Percentiles rank a stretch among this genome's conserved stretches.
These are phyloP conservation scores for Phalanger gymnotis DNA, from an alignment of 2,797 vertebrate species.

Conservation along the genomic window DNA sequence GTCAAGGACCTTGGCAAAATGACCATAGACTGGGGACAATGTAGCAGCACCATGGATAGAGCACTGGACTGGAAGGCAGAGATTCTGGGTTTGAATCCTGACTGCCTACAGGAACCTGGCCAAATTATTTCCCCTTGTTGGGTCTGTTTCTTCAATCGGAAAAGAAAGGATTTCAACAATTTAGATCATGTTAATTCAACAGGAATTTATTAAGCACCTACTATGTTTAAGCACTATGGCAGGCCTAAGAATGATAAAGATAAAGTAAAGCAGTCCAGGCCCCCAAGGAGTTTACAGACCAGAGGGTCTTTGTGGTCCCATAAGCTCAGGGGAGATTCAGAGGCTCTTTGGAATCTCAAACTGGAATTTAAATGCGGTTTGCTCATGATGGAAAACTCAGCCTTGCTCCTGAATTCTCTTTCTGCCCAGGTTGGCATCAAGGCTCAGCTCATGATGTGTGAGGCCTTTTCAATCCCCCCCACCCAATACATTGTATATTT, in stretches of 20 bases:
- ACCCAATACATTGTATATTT: background rate
- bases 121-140: background rate
- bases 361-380: background rate
- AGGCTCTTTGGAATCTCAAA: background rate
- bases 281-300: background rate
- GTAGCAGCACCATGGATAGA: background rate
- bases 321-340: background rate
- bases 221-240: background rate
- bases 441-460: background rate
- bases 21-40: background rate
- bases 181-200: background rate
- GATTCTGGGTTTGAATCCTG: background rate
- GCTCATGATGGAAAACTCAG: background rate
- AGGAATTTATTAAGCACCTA: background rate
- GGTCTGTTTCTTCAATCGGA: background rate
- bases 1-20: background rate
- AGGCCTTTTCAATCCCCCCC: background rate
- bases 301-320: background rate
- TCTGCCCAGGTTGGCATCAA: background rate
- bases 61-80: background rate
- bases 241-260: background rate
- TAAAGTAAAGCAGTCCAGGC: background rate
- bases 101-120: background rate
- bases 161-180: background rate
- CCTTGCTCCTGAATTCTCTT: background rate